Evolutionary conservation across 2,888 invertebrate genomes (phyloP), one percentile per base, ranked within the genome.

Genomic region (Caenorhabditis drosophilae): DNA sequence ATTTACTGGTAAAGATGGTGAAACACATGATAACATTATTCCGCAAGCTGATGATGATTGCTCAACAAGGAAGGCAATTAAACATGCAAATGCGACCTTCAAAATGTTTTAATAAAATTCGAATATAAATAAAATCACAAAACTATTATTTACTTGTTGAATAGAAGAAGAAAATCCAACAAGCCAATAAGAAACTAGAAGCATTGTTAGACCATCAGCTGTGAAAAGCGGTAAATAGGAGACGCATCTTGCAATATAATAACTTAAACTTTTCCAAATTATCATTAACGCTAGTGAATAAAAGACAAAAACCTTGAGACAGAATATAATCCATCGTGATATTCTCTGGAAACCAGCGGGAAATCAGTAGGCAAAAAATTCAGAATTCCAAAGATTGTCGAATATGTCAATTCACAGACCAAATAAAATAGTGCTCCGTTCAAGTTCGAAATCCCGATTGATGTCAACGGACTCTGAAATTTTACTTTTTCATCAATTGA

Each of bases 381-480:
- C 59, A 94, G 90, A 40, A 95, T 94, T 63, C 57, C 92, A 83
- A 93, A 93, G n/a, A 93, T 90, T 84, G 93, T 93, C 80, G 92
- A 92, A 85, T 94, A 93, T 9, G 77, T 79, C 35, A 79, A 60
- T 49, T 78, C 78, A 47, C 72, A 75, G 31, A 76, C 88, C 84
- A 93, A 90, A 82, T 93, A 89, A 84, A 93, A 94, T 54, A 94
- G 87, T 25, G 91, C 92, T 41, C 94, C 94, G 83, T 93, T 94
- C 71, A 94, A 91, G 84, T 95, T 95, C 90, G 91, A 91, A 0
- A 94, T 92, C 92, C 94, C 79, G 91, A 91, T 84, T 92, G 91
- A 41, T 0, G 64, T 70, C 11, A 75, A 51, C 9, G 70, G 89
- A 46, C 68, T 75, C 60, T 71, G 48, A 0, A 54, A 45, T 40